phyloP scores from a whole-genome alignment of 1,140 invertebrate genomes.

The Tribolium madens region DNA sequence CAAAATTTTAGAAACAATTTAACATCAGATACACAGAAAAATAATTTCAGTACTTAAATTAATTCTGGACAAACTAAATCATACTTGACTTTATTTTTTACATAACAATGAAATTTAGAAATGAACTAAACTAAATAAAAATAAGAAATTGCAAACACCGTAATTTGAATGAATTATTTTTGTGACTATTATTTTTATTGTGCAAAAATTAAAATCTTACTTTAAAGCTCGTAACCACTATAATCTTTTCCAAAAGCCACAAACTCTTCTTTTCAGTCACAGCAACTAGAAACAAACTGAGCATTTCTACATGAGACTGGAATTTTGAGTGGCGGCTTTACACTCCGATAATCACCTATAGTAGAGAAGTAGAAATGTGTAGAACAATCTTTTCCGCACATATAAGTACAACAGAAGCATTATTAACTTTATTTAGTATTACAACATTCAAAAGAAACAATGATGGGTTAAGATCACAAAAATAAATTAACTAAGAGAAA shows the following conservation, averaged over 20 bases:
- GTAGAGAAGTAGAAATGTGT: constrained; percentile 7
- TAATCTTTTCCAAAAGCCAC: not conserved
- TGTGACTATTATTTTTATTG: too few species aligned
- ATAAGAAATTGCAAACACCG: too few species aligned
- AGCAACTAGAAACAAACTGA: not conserved
- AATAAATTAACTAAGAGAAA: not conserved
- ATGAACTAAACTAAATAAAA: too few species aligned
- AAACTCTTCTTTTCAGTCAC: not conserved
- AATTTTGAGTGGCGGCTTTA: constrained; percentile 40
- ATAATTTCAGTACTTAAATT: too few species aligned
- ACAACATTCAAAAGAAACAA: constrained; percentile 7
- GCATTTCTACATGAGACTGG: constrained; percentile 16
- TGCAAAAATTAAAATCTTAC: too few species aligned
- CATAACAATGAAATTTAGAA: too few species aligned
- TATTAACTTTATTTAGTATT: not conserved
- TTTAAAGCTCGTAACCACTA: not conserved
- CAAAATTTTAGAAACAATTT: not conserved
- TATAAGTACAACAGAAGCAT: not conserved
- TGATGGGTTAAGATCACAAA: not conserved
- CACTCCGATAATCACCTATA: constrained; percentile 44
- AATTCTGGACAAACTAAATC: too few species aligned
- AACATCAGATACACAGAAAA: not conserved
- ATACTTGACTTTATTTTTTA: too few species aligned
- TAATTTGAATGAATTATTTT: too few species aligned
- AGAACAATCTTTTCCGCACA: constrained; percentile 20